These are phyloP conservation scores for Taenaris catops DNA, from an alignment of 2,888 invertebrate genomes.

Conservation along the genomic window DNA sequence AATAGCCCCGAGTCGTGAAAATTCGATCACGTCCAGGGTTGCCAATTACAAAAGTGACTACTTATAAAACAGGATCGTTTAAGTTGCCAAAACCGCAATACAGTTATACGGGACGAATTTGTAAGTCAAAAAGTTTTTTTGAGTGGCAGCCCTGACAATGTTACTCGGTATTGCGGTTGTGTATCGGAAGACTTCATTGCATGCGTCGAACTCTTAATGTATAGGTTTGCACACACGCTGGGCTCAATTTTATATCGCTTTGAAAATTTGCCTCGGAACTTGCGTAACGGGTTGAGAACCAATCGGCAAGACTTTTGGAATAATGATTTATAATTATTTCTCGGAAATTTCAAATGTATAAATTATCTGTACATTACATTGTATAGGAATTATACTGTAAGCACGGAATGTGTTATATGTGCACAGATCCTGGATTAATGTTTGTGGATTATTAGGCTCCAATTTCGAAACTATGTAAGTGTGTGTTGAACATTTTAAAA, in stretches of 20 bases:
- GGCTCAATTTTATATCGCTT: conserved; percentile 31
- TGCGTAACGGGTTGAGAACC: conserved; percentile 24
- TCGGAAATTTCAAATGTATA: conserved; percentile 13
- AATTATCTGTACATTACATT: too few species aligned
- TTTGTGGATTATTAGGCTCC: too few species aligned
- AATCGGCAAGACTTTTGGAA: conserved; percentile 24
- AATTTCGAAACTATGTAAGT: too few species aligned
- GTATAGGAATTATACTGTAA: too few species aligned
- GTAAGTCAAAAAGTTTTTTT: conserved; percentile 21
- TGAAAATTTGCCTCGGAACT: conserved; percentile 19
- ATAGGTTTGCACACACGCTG: conserved; percentile 52
- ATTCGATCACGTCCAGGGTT: conserved; percentile 38
- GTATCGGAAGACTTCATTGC: conserved; percentile 50
- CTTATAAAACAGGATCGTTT: conserved; percentile 19
- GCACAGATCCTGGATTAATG: too few species aligned
- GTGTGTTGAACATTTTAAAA: too few species aligned
- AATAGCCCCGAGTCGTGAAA: conserved; percentile 52
- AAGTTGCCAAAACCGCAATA: conserved; percentile 16
- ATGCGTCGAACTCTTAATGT: conserved; percentile 55
- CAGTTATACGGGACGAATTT: conserved; percentile 15
- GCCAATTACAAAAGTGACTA: conserved; percentile 23
- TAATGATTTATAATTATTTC: conserved; percentile 24
- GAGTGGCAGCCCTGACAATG: conserved; percentile 36
- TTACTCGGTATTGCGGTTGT: conserved; percentile 39
- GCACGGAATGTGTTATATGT: too few species aligned